phyloP scores from a whole-genome alignment of 2,113 vertebrate species.

The Zosterops hypoxanthus region DNA sequence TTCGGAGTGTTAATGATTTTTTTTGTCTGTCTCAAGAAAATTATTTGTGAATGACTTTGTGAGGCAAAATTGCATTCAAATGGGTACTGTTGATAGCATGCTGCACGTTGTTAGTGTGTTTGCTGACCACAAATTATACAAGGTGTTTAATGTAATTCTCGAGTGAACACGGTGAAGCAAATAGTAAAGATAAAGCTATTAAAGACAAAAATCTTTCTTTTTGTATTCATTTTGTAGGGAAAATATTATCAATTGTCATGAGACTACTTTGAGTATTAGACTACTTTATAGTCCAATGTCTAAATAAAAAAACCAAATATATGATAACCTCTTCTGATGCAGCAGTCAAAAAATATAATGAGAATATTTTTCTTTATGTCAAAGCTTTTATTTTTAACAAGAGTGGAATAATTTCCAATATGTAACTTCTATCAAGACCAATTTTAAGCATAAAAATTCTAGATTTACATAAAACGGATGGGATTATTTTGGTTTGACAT shows the following conservation, averaged over 20 bases:
- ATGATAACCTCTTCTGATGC: neutral
- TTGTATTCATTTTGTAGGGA: neutral
- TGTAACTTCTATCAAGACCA: neutral
- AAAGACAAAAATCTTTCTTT: neutral
- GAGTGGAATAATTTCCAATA: neutral
- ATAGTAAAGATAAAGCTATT: neutral
- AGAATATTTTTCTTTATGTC: neutral
- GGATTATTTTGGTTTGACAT: neutral
- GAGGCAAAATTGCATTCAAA: slow-evolving; percentile 23
- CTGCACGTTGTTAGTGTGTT: neutral
- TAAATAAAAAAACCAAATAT: neutral
- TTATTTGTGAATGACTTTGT: neutral
- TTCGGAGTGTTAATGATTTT: neutral
- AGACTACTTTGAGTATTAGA: neutral
- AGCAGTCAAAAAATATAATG: neutral
- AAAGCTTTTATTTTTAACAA: neutral
- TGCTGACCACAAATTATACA: neutral
- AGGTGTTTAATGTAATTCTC: neutral
- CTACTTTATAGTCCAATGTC: neutral
- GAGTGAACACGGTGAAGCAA: neutral
- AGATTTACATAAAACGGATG: neutral
- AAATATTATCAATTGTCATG: neutral
- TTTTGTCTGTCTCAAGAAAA: slow-evolving; percentile 2
- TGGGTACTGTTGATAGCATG: neutral
- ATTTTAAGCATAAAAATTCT: neutral